These are phyloP conservation scores for Neogobius melanostomus DNA, from an alignment of 2,113 vertebrate genomes.

Conservation along the genomic window DNA sequence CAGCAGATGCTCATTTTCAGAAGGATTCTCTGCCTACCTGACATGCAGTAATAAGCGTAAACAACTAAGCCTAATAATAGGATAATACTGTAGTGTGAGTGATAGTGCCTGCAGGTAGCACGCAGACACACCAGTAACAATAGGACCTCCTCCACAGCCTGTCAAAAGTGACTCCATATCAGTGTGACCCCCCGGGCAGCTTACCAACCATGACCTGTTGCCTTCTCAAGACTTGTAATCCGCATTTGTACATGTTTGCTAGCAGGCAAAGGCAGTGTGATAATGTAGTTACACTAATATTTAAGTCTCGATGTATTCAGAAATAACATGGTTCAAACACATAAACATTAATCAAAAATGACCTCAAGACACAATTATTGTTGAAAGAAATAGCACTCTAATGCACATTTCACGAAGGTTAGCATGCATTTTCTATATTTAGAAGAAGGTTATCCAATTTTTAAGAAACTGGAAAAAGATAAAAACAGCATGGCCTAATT, in stretches of 20 bases:
- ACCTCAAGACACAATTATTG: slow-evolving; percentile 68
- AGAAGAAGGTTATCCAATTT: slow-evolving; percentile 50
- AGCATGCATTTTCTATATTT: slow-evolving; percentile 56
- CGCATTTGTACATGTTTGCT: slow-evolving; percentile 75
- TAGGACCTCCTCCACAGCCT: slow-evolving; percentile 80
- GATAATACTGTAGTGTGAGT: slow-evolving; percentile 80
- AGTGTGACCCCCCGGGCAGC: slow-evolving; percentile 77
- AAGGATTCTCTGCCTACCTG: slow-evolving; percentile 80
- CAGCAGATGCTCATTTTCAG: slow-evolving; percentile 69
- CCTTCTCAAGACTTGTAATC: slow-evolving; percentile 77
- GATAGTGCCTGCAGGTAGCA: slow-evolving; percentile 80
- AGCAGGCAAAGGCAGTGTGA: slow-evolving; percentile 71
- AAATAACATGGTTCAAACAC: slow-evolving; percentile 61
- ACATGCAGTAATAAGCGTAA: slow-evolving; percentile 80
- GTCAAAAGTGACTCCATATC: slow-evolving; percentile 79
- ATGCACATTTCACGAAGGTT: slow-evolving; percentile 63
- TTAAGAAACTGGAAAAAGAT: slow-evolving; percentile 31
- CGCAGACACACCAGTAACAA: slow-evolving; percentile 78
- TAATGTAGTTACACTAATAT: slow-evolving; percentile 78
- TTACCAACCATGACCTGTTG: slow-evolving; percentile 80
- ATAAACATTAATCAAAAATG: slow-evolving; percentile 53
- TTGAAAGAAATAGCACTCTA: slow-evolving; percentile 59
- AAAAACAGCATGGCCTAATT: slow-evolving; percentile 42
- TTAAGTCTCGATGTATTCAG: slow-evolving; percentile 69
- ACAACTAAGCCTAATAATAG: slow-evolving; percentile 86